A percentile compares a stretch with the other conserved stretches of the same genome.
Evolutionary conservation across 2,113 vertebrate species (phyloP).

Genomic region (Bettongia penicillata): DNA sequence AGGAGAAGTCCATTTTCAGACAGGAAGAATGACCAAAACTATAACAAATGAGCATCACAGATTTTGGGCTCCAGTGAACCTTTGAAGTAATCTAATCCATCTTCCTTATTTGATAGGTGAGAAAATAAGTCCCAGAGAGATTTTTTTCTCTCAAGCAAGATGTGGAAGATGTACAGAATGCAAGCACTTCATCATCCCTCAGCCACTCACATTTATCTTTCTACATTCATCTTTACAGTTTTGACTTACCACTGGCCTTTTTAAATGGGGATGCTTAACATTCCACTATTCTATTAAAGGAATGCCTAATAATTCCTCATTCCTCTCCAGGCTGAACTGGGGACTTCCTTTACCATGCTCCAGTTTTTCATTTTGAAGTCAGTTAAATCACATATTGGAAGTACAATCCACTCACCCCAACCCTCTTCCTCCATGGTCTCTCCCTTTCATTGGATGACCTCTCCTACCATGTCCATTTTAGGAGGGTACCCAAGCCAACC

Average conservation of each 20-base stretch:
- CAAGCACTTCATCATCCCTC: background rate
- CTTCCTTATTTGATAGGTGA: background rate
- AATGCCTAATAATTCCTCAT: background rate
- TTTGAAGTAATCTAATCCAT: background rate
- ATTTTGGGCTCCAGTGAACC: background rate
- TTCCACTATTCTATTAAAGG: background rate
- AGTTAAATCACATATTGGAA: background rate
- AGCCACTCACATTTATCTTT: background rate
- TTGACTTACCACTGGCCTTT: background rate
- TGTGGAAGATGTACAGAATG: background rate
- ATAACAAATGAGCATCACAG: background rate
- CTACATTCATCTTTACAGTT: background rate
- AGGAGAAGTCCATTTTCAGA: background rate
- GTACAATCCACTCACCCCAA: background rate
- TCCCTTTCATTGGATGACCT: background rate
- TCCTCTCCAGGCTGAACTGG: background rate
- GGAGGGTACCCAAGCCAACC: background rate
- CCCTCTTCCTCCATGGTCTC: background rate
- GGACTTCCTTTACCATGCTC: background rate
- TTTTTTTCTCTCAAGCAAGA: background rate
- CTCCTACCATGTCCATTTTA: background rate
- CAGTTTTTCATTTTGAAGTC: background rate
- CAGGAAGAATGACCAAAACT: background rate
- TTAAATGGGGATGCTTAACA: background rate
- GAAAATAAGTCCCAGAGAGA: background rate